Conservation (phyloP, 2,888 invertebrate species). For the Synanthedon vespiformis region DNA sequence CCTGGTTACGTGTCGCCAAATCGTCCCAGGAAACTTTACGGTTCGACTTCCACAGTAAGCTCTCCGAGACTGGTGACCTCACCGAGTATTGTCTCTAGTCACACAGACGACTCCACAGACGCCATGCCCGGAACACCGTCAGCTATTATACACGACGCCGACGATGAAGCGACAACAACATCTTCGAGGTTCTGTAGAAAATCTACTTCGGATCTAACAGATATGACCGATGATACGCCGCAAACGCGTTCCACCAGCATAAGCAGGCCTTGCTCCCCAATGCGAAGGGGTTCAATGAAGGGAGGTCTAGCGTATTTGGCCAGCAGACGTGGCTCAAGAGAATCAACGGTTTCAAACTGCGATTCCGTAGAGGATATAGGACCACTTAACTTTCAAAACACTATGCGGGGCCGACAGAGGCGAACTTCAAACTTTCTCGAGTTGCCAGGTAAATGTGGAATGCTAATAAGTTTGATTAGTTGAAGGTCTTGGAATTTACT, state of each 20-base stretch:
- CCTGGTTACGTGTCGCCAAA: constrained; percentile 72
- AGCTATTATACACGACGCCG: constrained; percentile 48
- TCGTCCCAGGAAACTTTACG: constrained; percentile 48
- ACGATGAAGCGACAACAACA: constrained; percentile 56
- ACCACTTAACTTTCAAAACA: constrained; percentile 83
- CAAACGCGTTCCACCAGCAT: constrained; percentile 73
- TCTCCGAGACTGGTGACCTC: constrained; percentile 54
- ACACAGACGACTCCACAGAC: constrained; percentile 58
- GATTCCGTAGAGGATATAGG: constrained; percentile 79
- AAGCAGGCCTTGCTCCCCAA: constrained; percentile 74
- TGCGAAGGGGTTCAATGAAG: constrained; percentile 76
- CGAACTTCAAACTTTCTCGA: constrained; percentile 89
- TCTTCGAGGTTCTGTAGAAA: constrained; percentile 73
- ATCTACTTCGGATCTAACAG: constrained; percentile 81
- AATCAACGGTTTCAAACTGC: constrained; percentile 79
- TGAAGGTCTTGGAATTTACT: not conserved
- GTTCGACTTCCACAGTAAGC: constrained; percentile 58
- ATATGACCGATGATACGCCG: constrained; percentile 71
- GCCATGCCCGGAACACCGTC: constrained; percentile 54
- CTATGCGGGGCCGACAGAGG: constrained; percentile 81
- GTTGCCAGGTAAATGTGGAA: constrained; percentile 77
- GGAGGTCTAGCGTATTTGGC: constrained; percentile 84
- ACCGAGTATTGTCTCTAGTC: constrained; percentile 62
- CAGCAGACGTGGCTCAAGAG: constrained; percentile 87
- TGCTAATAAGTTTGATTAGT: not conserved